Conservation (phyloP, 1,140 invertebrate genomes). For the Aphis gossypii region DNA sequence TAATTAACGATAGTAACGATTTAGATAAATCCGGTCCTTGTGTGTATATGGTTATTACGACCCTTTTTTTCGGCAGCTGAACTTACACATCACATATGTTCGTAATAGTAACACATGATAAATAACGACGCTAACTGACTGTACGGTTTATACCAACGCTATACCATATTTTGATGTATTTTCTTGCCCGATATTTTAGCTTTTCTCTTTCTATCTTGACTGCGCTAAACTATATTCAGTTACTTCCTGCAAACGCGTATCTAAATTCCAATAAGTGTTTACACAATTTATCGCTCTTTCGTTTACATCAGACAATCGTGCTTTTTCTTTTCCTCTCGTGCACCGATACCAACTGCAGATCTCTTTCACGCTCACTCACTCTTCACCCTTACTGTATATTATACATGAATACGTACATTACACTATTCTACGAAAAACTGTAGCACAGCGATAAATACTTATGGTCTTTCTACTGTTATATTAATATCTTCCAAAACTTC, state of each 20-base stretch:
- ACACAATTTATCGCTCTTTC: constrained; percentile 22
- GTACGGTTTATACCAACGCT: background rate
- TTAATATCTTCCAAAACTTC: background rate
- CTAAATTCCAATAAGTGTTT: constrained; percentile 45
- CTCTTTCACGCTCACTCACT: background rate
- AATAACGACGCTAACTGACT: background rate
- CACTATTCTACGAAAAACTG: background rate
- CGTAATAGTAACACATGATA: background rate
- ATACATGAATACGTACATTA: background rate
- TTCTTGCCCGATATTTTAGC: background rate
- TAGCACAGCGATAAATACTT: background rate
- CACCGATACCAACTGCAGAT: background rate
- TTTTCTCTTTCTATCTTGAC: background rate
- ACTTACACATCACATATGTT: background rate
- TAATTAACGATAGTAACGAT: background rate
- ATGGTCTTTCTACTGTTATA: background rate
- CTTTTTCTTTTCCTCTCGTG: background rate
- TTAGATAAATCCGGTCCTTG: background rate
- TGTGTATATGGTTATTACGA: background rate
- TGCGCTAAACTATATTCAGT: background rate
- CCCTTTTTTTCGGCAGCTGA: background rate
- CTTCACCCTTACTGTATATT: background rate
- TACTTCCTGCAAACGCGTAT: background rate
- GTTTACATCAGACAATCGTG: background rate
- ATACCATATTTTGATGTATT: background rate